phyloP scores from a whole-genome alignment of 1,140 invertebrate genomes.

The Drosophila equinoxialis region DNA sequence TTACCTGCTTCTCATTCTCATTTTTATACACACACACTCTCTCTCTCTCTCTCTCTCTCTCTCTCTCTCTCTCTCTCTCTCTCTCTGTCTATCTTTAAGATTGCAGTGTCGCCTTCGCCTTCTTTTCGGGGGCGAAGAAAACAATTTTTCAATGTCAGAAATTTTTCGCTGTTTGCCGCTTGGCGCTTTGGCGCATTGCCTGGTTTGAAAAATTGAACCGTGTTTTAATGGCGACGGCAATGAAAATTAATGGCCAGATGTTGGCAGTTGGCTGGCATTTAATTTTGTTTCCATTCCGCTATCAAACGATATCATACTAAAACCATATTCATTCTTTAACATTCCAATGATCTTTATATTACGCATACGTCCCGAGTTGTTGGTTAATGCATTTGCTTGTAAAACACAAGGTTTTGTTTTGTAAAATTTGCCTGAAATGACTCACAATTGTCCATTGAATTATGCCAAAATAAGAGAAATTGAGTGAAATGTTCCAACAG shows the following conservation, averaged over 20 bases:
- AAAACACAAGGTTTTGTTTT: too few relatives aligned
- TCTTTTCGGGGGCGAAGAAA: slow-evolving; percentile 30
- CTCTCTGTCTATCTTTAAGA: too few relatives aligned
- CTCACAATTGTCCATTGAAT: too few relatives aligned
- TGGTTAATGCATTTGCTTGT: too few relatives aligned
- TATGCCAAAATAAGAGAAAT: too few relatives aligned
- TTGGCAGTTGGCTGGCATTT: slow-evolving; percentile 55
- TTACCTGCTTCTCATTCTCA: background rate
- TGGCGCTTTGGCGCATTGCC: slow-evolving; percentile 10
- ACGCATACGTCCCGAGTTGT: slow-evolving; percentile 27
- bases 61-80: too few relatives aligned
- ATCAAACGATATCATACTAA: background rate
- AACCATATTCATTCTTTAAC: too few relatives aligned
- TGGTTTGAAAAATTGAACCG: slow-evolving; percentile 75
- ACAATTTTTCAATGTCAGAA: slow-evolving; percentile 80
- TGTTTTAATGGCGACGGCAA: slow-evolving; percentile 75
- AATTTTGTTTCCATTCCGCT: slow-evolving; percentile 46
- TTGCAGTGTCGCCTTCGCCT: slow-evolving; percentile 20
- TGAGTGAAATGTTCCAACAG: too few relatives aligned
- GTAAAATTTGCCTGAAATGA: too few relatives aligned
- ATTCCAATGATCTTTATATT: slow-evolving; percentile 3
- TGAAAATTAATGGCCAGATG: slow-evolving; percentile 73
- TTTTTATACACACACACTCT: too few relatives aligned
- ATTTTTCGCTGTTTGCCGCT: slow-evolving; percentile 30
- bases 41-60: too few relatives aligned